These are phyloP conservation scores for Dromas ardeola DNA, from an alignment of 2,113 vertebrate species.

Conservation along the genomic window DNA sequence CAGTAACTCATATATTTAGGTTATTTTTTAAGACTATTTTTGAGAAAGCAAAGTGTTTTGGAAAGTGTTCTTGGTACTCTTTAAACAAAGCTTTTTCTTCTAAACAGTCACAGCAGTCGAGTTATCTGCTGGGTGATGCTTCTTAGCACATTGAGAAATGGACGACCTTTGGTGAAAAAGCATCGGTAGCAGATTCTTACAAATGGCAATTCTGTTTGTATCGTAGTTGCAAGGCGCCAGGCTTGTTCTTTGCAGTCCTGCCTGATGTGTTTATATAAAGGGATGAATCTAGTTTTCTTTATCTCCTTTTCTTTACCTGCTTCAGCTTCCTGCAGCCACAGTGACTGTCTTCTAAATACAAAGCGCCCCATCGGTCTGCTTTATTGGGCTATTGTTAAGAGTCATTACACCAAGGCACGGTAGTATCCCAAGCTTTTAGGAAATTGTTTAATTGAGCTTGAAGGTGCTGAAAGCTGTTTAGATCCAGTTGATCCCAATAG, in stretches of 20 bases:
- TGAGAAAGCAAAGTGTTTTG: background rate
- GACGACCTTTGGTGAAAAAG: background rate
- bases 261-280: background rate
- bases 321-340: background rate
- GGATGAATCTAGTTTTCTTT: background rate
- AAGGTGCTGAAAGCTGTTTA: background rate
- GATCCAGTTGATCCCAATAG: background rate
- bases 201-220: background rate
- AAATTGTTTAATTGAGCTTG: background rate
- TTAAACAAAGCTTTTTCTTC: background rate
- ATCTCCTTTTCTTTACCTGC: background rate
- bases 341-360: background rate
- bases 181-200: background rate
- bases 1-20: background rate
- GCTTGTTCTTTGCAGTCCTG: background rate
- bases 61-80: background rate
- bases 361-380: background rate
- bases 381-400: background rate
- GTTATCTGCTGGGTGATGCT: background rate
- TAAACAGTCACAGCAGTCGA: background rate
- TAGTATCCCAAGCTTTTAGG: background rate
- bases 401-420: background rate
- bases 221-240: background rate
- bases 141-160: background rate
- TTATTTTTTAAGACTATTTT: background rate